These are phyloP conservation scores for Phallusia fumigata DNA, from an alignment of 23 tunicate genomes.

Conservation along the genomic window DNA sequence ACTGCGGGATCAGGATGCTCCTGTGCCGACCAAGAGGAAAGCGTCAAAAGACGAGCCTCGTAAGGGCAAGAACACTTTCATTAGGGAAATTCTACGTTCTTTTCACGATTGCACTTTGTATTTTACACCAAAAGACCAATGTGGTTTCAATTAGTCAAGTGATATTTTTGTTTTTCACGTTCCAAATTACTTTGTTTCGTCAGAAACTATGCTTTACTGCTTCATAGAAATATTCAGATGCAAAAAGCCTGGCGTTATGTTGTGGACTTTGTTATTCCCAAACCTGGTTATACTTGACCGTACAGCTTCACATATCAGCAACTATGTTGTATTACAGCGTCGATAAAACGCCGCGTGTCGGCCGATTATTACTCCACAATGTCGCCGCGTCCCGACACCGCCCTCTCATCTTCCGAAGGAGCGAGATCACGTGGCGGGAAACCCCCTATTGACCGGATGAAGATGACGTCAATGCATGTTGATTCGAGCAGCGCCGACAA, in stretches of 20 bases:
- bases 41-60: slow-evolving; percentile 45
- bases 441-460: slow-evolving; percentile 54
- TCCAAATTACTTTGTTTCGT: too few relatives aligned
- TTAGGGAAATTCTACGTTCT: too few relatives aligned
- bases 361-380: slow-evolving; percentile 31
- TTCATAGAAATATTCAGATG: too few relatives aligned
- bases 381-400: slow-evolving; percentile 12
- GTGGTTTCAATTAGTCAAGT: too few relatives aligned
- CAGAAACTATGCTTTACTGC: too few relatives aligned
- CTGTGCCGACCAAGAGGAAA: slow-evolving; percentile 39
- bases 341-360: slow-evolving; percentile 51
- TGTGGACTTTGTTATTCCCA: too few relatives aligned
- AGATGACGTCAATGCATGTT: slow-evolving; percentile 12
- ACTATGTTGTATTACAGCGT: background rate
- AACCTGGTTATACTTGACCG: too few relatives aligned
- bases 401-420: background rate
- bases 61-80: slow-evolving; percentile 7
- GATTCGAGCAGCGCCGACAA: slow-evolving; percentile 4
- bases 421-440: slow-evolving; percentile 64
- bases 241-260: too few relatives aligned
- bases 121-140: too few relatives aligned
- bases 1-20: slow-evolving; percentile 60
- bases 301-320: too few relatives aligned
- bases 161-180: too few relatives aligned
- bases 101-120: too few relatives aligned